Percentiles rank a stretch among this genome's conserved stretches.
Conservation (phyloP, 2,797 vertebrate species). For the Rallus crepitans region DNA sequence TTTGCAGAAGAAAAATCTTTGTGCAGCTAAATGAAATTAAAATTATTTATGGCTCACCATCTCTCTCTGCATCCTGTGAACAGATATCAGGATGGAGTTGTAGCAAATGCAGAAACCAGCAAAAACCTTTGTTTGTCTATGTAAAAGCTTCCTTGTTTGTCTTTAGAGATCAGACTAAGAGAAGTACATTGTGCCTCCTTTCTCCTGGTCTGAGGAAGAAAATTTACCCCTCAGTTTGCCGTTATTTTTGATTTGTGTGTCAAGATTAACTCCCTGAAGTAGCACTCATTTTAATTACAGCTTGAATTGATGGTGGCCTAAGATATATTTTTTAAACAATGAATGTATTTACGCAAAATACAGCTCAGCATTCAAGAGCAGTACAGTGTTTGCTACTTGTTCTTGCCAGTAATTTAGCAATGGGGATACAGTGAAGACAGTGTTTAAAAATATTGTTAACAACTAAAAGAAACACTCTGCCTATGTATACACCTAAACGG, state of each 20-base stretch:
- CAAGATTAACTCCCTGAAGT: not conserved
- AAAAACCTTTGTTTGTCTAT: not conserved
- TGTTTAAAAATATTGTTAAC: not conserved
- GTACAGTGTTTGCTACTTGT: not conserved
- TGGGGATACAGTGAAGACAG: not conserved
- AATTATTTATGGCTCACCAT: not conserved
- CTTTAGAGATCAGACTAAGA: not conserved
- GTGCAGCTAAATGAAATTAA: not conserved
- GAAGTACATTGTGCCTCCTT: fast-evolving
- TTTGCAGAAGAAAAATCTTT: not conserved
- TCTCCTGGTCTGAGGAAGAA: not conserved
- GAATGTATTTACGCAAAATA: not conserved
- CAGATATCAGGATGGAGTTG: not conserved
- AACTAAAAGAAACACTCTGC: not conserved
- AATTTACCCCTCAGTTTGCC: not conserved
- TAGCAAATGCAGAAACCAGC: not conserved
- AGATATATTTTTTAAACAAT: not conserved
- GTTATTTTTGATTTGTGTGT: not conserved
- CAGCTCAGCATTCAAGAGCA: not conserved
- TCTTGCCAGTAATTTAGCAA: not conserved
- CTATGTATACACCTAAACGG: not conserved
- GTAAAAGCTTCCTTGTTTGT: not conserved
- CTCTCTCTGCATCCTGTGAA: not conserved
- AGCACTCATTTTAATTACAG: not conserved
- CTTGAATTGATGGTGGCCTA: not conserved